A percentile compares a stretch with the other conserved stretches of the same genome.
Evolutionary conservation across 2,888 invertebrate genomes (phyloP).

Genomic region (Megamerina dolium): DNA sequence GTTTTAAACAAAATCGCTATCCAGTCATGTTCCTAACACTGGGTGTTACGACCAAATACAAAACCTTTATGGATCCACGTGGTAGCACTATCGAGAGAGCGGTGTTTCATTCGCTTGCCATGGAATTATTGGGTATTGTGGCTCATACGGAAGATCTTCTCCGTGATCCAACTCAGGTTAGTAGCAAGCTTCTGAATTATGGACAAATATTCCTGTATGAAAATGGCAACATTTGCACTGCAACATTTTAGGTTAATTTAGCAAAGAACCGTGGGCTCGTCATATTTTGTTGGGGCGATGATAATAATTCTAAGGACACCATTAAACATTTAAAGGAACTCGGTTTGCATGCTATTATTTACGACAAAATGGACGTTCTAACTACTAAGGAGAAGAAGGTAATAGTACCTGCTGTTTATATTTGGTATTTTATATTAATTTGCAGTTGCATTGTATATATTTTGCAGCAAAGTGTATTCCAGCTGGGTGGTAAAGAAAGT

Average conservation of each 20-base stretch:
- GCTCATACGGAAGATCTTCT: constrained; percentile 90
- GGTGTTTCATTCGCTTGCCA: constrained; percentile 72
- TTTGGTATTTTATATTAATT: neutral
- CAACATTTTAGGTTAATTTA: constrained; percentile 57
- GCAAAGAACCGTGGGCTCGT: constrained; percentile 77
- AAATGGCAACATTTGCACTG: no score
- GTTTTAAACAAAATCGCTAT: constrained; percentile 92
- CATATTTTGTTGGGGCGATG: constrained; percentile 96
- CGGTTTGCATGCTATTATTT: constrained; percentile 93
- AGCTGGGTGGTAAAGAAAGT: constrained; percentile 71
- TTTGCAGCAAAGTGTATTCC: constrained; percentile 71
- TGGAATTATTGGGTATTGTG: constrained; percentile 82
- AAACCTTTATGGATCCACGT: constrained; percentile 76
- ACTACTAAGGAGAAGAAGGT: constrained; percentile 47
- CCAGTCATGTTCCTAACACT: constrained; percentile 93
- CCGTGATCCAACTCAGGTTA: constrained; percentile 71
- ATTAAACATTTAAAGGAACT: constrained; percentile 80
- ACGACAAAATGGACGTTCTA: constrained; percentile 76
- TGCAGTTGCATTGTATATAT: no score
- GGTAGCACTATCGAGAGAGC: constrained; percentile 76
- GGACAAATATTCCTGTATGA: no score
- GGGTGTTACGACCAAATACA: constrained; percentile 64
- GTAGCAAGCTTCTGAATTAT: no score
- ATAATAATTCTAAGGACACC: constrained; percentile 81
- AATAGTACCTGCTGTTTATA: constrained; percentile 6